A percentile compares a stretch with the other conserved stretches of the same genome.
Conservation (phyloP, 2,113 vertebrate species). For the Ramphastos sulfuratus region DNA sequence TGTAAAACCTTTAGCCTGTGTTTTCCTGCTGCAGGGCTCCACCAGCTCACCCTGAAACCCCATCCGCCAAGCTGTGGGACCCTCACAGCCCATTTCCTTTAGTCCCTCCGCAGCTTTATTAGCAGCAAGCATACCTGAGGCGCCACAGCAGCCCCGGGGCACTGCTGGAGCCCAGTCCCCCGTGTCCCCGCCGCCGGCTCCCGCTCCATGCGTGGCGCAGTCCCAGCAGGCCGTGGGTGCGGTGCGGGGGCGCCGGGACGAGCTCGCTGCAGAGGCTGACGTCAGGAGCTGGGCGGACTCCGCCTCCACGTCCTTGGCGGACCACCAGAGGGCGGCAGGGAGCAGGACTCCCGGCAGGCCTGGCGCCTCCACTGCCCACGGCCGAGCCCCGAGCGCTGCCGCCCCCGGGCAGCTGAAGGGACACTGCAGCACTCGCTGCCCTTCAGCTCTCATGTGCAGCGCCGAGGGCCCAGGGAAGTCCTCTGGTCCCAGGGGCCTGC, state of each 20-base stretch:
- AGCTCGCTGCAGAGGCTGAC: background rate
- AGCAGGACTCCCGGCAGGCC: fast-evolving
- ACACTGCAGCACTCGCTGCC: background rate
- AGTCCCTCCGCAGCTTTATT: background rate
- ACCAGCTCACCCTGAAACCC: background rate
- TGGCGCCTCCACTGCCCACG: fast-evolving
- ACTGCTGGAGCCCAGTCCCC: background rate
- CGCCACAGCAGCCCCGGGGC: fast-evolving
- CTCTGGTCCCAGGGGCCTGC: background rate
- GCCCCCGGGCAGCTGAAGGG: fast-evolving
- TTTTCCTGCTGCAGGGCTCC: background rate
- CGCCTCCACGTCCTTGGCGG: background rate
- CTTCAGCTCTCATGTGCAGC: fast-evolving
- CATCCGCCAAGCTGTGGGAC: background rate
- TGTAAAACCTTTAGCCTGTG: fast-evolving
- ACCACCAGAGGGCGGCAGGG: conserved; percentile 48
- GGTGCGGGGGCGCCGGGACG: fast-evolving
- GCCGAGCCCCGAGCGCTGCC: background rate
- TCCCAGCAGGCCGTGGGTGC: background rate
- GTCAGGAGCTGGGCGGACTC: background rate
- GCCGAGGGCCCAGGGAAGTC: fast-evolving
- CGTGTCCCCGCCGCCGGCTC: fast-evolving
- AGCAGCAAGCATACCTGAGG: background rate
- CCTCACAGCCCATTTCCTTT: fast-evolving
- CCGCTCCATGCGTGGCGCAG: fast-evolving